phyloP scores from a whole-genome alignment of 2,888 invertebrate species.

The Petrophora chlorosata region DNA sequence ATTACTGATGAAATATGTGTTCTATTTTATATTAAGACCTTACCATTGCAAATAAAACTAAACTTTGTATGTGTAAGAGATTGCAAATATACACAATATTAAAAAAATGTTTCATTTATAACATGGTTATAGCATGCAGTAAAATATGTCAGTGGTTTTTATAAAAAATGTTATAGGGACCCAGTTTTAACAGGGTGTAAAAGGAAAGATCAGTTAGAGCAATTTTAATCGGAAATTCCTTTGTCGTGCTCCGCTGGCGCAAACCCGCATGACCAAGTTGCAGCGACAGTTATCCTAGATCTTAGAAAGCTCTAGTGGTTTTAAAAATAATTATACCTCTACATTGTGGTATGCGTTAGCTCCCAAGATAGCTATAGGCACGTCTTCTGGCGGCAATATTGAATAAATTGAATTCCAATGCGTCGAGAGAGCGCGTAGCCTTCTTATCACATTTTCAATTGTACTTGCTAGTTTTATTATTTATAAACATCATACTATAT shows the following conservation, averaged over 20 bases:
- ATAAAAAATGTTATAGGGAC: too few species aligned
- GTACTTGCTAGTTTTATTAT: constrained; percentile 33
- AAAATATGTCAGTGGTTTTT: too few species aligned
- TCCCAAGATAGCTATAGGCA: constrained; percentile 36
- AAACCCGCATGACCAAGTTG: background rate
- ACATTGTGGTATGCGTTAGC: constrained; percentile 26
- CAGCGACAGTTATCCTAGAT: constrained; percentile 13
- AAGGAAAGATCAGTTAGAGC: background rate
- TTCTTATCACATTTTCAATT: constrained; percentile 50
- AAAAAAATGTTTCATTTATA: too few species aligned
- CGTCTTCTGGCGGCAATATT: constrained; percentile 45
- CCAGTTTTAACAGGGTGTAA: background rate
- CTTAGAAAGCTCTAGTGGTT: constrained; percentile 12
- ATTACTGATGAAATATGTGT: too few species aligned
- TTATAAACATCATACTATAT: background rate
- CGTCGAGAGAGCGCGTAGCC: constrained; percentile 43
- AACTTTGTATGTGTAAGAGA: too few species aligned
- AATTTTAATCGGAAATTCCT: constrained; percentile 14
- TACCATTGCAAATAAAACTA: too few species aligned
- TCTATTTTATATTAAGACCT: too few species aligned
- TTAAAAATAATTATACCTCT: constrained; percentile 27
- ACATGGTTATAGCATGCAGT: too few species aligned
- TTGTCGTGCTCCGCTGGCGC: background rate
- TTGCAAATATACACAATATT: too few species aligned
- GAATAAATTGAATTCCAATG: constrained; percentile 63